These are phyloP conservation scores for Noctilio leporinus DNA, from an alignment of 2,113 vertebrate species.

Conservation along the genomic window DNA sequence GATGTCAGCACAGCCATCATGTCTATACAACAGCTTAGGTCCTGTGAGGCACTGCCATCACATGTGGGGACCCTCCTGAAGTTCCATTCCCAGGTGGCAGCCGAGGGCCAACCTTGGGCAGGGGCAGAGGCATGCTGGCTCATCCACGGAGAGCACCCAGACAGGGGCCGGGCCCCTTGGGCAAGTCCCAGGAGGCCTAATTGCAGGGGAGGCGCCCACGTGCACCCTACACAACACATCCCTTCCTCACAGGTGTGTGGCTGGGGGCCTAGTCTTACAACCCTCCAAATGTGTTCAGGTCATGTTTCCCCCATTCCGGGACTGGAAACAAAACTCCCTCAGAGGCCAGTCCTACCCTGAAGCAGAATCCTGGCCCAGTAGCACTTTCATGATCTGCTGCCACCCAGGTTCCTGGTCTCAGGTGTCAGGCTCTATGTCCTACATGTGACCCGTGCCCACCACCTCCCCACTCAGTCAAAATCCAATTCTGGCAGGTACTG, in stretches of 20 bases:
- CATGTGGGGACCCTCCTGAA: no score
- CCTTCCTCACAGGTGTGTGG: background rate
- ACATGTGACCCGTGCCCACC: background rate
- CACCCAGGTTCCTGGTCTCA: accelerated
- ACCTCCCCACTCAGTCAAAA: background rate
- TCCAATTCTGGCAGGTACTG: background rate
- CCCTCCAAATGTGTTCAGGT: background rate
- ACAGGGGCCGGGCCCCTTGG: background rate
- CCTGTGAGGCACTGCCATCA: background rate
- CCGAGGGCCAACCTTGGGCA: background rate
- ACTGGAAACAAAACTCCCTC: background rate
- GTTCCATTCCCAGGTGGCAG: background rate
- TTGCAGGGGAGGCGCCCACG: background rate
- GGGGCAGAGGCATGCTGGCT: background rate
- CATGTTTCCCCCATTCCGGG: no score
- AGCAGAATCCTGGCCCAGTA: background rate
- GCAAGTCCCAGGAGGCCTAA: background rate
- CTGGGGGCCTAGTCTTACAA: background rate
- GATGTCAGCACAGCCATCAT: accelerated
- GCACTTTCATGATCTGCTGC: background rate
- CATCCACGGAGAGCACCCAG: background rate
- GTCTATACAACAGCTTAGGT: background rate
- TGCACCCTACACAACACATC: background rate
- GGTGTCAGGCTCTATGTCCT: background rate
- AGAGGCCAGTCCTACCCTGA: background rate